Base-by-base conservation (phyloP, 2,888 invertebrate species). In the Ophraella communa region DNA sequence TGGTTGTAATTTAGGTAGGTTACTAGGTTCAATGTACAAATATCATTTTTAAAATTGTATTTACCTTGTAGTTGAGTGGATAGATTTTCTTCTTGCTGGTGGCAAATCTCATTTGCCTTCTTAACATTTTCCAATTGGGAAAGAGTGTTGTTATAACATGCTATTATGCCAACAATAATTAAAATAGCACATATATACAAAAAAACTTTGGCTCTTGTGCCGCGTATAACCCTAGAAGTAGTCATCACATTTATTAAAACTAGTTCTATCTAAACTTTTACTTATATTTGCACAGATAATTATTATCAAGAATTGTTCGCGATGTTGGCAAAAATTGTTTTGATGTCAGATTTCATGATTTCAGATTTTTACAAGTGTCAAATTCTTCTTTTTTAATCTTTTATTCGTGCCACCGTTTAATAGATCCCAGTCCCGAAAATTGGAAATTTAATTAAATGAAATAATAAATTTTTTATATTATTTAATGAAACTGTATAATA, bases 31-130 rank as follows among this genome's bases (percentile, higher is more conserved):
- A 24, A 24, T 24, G 4, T 24, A 24, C 8, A 24, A 2, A 24
- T 24, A 10, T 30, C 10, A 30, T n/a, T n/a, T n/a, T n/a, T n/a
- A 30, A 11, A 11, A 30, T 30, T 39, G 7, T 14, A 39, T 7
- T 17, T 82, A 87, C 88, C 85, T 83, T 88, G 86, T 65, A 88
- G 74, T 72, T 87, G 85, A 52, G 85, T 83, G 45, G 85, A 85
- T 45, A 87, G 77, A 52, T 86, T 85, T 70, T 88, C 87, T 70
- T 87, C 85, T 70, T 86, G 86, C 68, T 87, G 86, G 69, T 85
- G 84, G 74, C 88, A 88, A 64, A 83, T 81, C 59, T 84, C 80
- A 67, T 83, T 83, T 42, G 84, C 79, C 71, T 84, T 85, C 72
- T 84, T 82, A 20, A 83, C 82, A 73, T 86, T 86, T 53, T 87